phyloP scores from a whole-genome alignment of 2,888 invertebrate species.

The Xylophagus ater region DNA sequence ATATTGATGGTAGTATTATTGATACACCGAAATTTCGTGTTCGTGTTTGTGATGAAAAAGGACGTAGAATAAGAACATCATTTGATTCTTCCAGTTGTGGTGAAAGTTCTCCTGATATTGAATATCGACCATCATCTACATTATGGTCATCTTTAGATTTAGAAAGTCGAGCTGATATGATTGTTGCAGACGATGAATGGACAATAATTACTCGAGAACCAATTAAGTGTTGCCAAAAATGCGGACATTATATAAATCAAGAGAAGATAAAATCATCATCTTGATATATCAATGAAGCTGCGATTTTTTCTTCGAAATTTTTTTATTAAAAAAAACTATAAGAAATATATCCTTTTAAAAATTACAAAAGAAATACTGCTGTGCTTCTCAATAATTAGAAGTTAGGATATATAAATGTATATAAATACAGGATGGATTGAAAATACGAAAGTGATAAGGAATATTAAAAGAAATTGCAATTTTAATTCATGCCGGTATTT shows the following conservation, averaged over 20 bases:
- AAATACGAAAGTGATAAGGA: slow-evolving; percentile 2
- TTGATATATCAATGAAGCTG: too few species aligned
- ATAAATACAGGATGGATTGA: not conserved
- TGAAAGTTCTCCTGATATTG: not conserved
- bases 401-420: too few species aligned
- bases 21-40: slow-evolving; percentile 13
- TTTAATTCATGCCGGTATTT: slow-evolving; percentile 1
- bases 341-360: too few species aligned
- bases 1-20: slow-evolving; percentile 14
- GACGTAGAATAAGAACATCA: slow-evolving; percentile 19
- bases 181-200: slow-evolving; percentile 8
- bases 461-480: not conserved
- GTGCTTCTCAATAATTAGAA: slow-evolving; percentile 12
- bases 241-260: slow-evolving; percentile 17
- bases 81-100: slow-evolving; percentile 17
- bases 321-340: too few species aligned
- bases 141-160: slow-evolving; percentile 10
- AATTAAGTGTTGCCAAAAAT: slow-evolving; percentile 13
- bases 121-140: slow-evolving; percentile 1
- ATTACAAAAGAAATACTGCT: slow-evolving; percentile 11
- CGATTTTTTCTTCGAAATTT: too few species aligned
- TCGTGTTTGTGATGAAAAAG: slow-evolving; percentile 21
- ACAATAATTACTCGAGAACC: not conserved
- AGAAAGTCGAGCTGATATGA: slow-evolving; percentile 4
- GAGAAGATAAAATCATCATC: too few species aligned